phyloP scores from a whole-genome alignment of 2,888 invertebrate species.

The Dolomedes plantarius region DNA sequence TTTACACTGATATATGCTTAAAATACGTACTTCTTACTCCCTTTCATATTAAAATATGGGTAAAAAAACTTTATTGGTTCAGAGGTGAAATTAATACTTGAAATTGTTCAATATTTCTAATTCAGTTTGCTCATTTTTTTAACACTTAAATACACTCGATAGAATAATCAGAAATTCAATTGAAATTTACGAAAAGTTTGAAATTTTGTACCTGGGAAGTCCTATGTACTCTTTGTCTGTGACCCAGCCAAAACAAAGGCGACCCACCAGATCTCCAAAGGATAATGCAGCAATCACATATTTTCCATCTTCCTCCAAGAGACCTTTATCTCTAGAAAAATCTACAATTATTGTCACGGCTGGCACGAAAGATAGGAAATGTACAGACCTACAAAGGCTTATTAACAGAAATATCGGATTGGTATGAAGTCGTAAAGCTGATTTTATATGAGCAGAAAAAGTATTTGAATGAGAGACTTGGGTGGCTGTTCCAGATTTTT shows the following conservation, averaged over 20 bases:
- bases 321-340: conserved; percentile 68
- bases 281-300: conserved; percentile 69
- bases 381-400: conserved; percentile 39
- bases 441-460: conserved; percentile 1
- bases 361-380: conserved; percentile 50
- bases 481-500: too few relatives aligned
- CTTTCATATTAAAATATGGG: too few relatives aligned
- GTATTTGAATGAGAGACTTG: not conserved
- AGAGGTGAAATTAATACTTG: too few relatives aligned
- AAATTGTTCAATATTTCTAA: too few relatives aligned
- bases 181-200: too few relatives aligned
- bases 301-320: conserved; percentile 40
- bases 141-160: too few relatives aligned
- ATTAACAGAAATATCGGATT: conserved; percentile 55
- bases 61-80: too few relatives aligned
- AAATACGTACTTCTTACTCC: too few relatives aligned
- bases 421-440: conserved; percentile 27
- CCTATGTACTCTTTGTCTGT: conserved; percentile 49
- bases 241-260: conserved; percentile 71
- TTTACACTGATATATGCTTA: too few relatives aligned
- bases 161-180: too few relatives aligned
- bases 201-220: not conserved
- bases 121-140: too few relatives aligned
- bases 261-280: conserved; percentile 70
- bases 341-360: conserved; percentile 66